Base-by-base conservation (phyloP, 2,888 invertebrate genomes). In the Petrolisthes manimaculis region DNA sequence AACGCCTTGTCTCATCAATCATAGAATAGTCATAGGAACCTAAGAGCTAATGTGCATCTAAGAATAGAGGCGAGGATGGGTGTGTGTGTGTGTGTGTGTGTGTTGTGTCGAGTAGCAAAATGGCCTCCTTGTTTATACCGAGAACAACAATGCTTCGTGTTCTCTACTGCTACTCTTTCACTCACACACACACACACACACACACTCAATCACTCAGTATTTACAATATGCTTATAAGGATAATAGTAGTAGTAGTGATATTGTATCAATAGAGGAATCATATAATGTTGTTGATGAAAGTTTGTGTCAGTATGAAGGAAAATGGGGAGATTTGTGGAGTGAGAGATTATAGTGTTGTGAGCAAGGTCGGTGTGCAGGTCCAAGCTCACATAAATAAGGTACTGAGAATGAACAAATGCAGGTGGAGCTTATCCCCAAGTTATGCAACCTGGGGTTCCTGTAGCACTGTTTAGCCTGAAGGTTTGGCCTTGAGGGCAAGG, bases 401-500 rank as follows among this genome's bases (percentile, higher is more conserved):
- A 80, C 87, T 55, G n/a, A 54, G 81, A 21, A 56, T 75, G 69
- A 18, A 75, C 37, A n/a, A 55, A 14, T 24, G 51, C n/a, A 14
- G 14, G 53, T 4, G 51, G 56, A 56, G n/a, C 18, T 84, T 88
- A 86, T 37, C 91, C 91, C 91, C 91, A 91, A 37, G 90, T 90
- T 14, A 91, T 89, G 79, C 91, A 91, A 5, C 86, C 83, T 51
- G 91, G 91, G 37, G 53, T 69, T 18, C 90, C 90, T 12, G 90
- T 84, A 77, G 83, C 81, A 0, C 86, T 90, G 79, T 91, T 85
- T 14, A 90, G 86, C 83, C 91, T 84, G 89, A 91, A 91, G 24
- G 90, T 91, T 69, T 91, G 89, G 3, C 91, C 91, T 53, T 83
- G 79, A 8, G 84, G 74, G 83, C 91, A 91, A 3, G 91, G 91